Percentiles rank a stretch among this genome's conserved stretches.
These are phyloP conservation scores for Limosa lapponica DNA, from an alignment of 2,797 vertebrate species.

Conservation along the genomic window DNA sequence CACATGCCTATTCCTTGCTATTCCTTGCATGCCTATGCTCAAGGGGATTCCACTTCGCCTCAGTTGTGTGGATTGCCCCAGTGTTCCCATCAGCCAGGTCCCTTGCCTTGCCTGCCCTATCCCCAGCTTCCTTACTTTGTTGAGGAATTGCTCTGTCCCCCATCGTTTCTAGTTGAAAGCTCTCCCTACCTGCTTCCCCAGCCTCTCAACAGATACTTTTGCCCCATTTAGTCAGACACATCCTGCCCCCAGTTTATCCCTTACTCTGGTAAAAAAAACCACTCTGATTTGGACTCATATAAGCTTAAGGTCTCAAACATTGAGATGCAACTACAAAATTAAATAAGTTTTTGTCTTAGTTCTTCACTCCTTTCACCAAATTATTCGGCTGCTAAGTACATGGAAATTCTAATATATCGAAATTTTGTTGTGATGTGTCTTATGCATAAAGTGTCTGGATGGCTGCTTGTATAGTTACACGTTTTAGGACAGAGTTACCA, in stretches of 20 bases:
- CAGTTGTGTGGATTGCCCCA: neutral
- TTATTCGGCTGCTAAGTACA: neutral
- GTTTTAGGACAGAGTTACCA: neutral
- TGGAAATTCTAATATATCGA: neutral
- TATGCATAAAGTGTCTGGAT: neutral
- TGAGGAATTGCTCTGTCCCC: neutral
- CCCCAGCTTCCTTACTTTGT: neutral
- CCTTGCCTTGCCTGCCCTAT: neutral
- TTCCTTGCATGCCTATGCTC: fast-evolving
- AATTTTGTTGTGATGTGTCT: neutral
- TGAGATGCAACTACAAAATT: neutral
- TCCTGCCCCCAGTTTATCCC: neutral
- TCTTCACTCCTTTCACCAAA: neutral
- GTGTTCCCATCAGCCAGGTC: neutral
- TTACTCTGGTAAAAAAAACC: neutral
- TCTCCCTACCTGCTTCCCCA: neutral
- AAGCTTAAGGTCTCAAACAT: neutral
- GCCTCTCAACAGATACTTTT: neutral
- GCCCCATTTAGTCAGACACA: neutral
- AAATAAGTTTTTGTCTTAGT: neutral
- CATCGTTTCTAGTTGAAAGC: neutral
- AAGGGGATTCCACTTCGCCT: neutral
- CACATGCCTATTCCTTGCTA: too few relatives aligned
- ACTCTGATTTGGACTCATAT: neutral
- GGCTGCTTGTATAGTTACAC: neutral